A percentile compares a stretch with the other conserved stretches of the same genome.
phyloP scores from a whole-genome alignment of 2,888 invertebrate genomes.

The Deilephila porcellus region DNA sequence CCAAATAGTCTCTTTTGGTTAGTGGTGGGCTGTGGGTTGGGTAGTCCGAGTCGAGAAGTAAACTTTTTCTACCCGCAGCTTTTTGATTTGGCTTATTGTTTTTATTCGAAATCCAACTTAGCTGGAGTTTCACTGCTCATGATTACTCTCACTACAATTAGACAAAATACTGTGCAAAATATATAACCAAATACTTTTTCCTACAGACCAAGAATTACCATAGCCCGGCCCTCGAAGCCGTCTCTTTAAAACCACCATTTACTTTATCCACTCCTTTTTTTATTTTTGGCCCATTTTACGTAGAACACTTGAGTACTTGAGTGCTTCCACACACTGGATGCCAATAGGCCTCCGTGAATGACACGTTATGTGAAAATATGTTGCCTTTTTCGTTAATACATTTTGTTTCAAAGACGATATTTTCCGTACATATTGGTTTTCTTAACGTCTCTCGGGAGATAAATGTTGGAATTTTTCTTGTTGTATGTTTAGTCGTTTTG shows the following conservation, averaged over 20 bases:
- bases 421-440: constrained; percentile 24
- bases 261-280: constrained; percentile 35
- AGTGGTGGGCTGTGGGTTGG: too few species aligned
- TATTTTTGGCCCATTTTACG: constrained; percentile 47
- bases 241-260: constrained; percentile 28
- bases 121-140: too few species aligned
- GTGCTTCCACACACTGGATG: constrained; percentile 40
- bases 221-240: constrained; percentile 42
- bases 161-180: too few species aligned
- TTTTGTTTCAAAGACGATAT: constrained; percentile 26
- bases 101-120: too few species aligned
- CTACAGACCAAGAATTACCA: not conserved
- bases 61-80: too few species aligned
- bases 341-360: constrained; percentile 38
- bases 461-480: constrained; percentile 36
- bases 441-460: constrained; percentile 27
- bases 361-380: constrained; percentile 31
- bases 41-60: too few species aligned
- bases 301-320: constrained; percentile 46
- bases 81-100: too few species aligned
- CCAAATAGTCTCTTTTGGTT: not conserved
- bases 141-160: too few species aligned
- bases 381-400: constrained; percentile 27
- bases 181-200: too few species aligned
- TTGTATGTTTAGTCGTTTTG: not conserved